Conservation (phyloP, 1,140 invertebrate species). For the Drosophila sucinea region DNA sequence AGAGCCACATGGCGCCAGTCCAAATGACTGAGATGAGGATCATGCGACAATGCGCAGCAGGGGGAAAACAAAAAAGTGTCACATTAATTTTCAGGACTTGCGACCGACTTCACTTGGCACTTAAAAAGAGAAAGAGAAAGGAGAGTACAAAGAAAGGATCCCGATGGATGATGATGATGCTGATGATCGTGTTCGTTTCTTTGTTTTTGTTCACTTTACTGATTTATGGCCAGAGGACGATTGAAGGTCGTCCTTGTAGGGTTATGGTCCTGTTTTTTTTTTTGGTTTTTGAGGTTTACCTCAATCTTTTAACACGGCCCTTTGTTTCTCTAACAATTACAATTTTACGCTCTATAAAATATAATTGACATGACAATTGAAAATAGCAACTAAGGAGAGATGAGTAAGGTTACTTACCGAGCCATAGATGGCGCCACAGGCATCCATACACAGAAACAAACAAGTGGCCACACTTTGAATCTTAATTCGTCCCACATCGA, state of each 20-base stretch:
- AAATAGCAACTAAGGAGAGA: background rate
- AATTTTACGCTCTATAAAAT: conserved; percentile 20
- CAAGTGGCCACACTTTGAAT: conserved; percentile 93
- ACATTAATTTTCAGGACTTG: conserved; percentile 64
- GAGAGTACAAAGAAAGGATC: conserved; percentile 35
- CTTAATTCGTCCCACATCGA: conserved; percentile 90
- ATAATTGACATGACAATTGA: background rate
- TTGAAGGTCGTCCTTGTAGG: conserved; percentile 14
- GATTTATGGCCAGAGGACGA: conserved; percentile 18
- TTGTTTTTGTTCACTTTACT: conserved; percentile 70
- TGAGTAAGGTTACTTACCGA: conserved; percentile 87
- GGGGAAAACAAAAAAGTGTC: conserved; percentile 46
- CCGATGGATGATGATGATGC: conserved; percentile 6
- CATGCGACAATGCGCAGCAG: conserved; percentile 35
- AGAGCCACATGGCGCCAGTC: conserved; percentile 55
- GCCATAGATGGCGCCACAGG: conserved; percentile 91
- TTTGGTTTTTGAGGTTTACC: conserved; percentile 49
- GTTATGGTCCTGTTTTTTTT: background rate
- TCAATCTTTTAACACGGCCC: conserved; percentile 61
- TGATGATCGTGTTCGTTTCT: conserved; percentile 36
- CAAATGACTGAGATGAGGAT: conserved; percentile 36
- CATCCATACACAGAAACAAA: conserved; percentile 93
- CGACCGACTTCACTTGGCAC: conserved; percentile 66
- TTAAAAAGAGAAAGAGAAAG: conserved; percentile 35
- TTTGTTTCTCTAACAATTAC: conserved; percentile 53